Evolutionary conservation across 2,888 invertebrate genomes (phyloP).

Genomic region (Synergus umbraculus): DNA sequence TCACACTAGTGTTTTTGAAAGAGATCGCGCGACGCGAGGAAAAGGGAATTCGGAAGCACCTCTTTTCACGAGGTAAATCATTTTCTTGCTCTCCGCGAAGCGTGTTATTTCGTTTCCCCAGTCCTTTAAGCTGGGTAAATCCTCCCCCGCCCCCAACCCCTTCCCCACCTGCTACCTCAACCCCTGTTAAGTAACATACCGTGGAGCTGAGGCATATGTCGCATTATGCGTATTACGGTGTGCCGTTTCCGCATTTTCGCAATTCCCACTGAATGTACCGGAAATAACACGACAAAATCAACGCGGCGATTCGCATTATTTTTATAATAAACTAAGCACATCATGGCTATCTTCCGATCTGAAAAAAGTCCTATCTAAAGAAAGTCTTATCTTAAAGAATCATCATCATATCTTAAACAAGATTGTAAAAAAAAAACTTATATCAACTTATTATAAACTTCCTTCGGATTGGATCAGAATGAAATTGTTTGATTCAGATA

Average conservation of each 20-base stretch:
- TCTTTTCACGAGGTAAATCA: slow-evolving; percentile 39
- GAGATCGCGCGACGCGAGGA: background rate
- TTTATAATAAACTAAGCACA: too few relatives aligned
- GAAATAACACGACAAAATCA: slow-evolving; percentile 12
- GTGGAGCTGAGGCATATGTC: slow-evolving; percentile 50
- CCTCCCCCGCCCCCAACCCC: slow-evolving; percentile 25
- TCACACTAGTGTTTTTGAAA: background rate
- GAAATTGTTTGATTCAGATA: too few relatives aligned
- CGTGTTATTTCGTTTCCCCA: slow-evolving; percentile 52
- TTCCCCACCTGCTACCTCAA: background rate
- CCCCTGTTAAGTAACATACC: slow-evolving; percentile 49
- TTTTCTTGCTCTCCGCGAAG: slow-evolving; percentile 41
- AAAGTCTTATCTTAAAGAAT: too few relatives aligned
- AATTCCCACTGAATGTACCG: slow-evolving; percentile 42
- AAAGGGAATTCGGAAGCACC: slow-evolving; percentile 21
- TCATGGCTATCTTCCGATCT: too few relatives aligned
- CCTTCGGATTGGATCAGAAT: too few relatives aligned
- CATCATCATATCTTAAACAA: too few relatives aligned
- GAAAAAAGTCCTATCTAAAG: too few relatives aligned
- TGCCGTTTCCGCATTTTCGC: slow-evolving; percentile 47
- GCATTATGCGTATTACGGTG: slow-evolving; percentile 57
- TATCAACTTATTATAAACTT: too few relatives aligned
- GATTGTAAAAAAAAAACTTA: too few relatives aligned
- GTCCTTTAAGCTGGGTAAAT: slow-evolving; percentile 46
- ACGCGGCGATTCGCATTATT: background rate